Conservation (phyloP, 2,888 invertebrate species). For the Scaptomyza parva region DNA sequence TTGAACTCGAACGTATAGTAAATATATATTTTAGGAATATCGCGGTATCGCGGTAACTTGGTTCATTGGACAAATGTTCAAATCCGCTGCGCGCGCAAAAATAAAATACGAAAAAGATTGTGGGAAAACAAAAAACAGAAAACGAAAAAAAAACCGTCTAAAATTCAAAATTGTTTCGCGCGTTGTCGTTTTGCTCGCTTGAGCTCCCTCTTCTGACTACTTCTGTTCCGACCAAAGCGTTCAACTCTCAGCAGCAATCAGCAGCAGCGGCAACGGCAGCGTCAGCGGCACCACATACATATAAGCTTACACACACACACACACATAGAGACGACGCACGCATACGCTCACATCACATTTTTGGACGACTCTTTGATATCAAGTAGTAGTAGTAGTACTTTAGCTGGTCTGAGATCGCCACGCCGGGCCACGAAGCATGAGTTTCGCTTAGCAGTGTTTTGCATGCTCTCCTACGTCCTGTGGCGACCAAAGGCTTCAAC, state of each 20-base stretch:
- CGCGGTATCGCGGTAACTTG: conserved; percentile 10
- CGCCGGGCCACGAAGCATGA: conserved; percentile 2
- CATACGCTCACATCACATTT: conserved; percentile 12
- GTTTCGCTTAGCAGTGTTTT: not conserved
- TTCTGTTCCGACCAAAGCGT: conserved; percentile 15
- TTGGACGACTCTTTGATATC: conserved; percentile 4
- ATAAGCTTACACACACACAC: too few relatives aligned
- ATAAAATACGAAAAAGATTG: conserved; percentile 27
- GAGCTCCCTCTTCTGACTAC: conserved; percentile 63
- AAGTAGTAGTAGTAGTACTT: conserved; percentile 10
- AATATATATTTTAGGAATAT: conserved; percentile 11
- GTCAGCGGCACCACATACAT: not conserved
- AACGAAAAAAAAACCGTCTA: conserved; percentile 13
- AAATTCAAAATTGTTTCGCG: conserved; percentile 45
- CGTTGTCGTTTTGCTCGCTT: conserved; percentile 63
- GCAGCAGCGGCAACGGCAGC: not conserved
- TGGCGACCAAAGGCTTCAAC: not conserved
- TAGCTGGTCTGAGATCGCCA: conserved; percentile 1
- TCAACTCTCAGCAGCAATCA: not conserved
- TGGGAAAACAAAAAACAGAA: conserved; percentile 14
- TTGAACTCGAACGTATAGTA: not conserved
- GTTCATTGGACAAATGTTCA: conserved; percentile 8
- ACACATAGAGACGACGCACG: conserved; percentile 1
- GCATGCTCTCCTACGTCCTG: conserved; percentile 6
- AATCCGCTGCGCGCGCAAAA: conserved; percentile 56